phyloP scores from a whole-genome alignment of 2,888 invertebrate species.

The Spodoptera picta region DNA sequence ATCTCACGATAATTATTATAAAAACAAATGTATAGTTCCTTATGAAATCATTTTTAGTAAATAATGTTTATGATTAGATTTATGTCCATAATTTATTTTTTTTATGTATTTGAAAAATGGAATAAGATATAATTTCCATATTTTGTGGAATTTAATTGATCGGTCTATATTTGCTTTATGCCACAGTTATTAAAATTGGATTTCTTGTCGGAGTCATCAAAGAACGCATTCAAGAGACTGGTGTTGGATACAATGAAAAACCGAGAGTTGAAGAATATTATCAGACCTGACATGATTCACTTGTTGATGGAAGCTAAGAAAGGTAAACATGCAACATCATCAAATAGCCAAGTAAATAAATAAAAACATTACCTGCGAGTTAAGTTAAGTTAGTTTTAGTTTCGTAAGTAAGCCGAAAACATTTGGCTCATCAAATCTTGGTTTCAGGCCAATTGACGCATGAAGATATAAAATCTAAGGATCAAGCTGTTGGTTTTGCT shows the following conservation, averaged over 20 bases:
- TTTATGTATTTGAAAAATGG: too few species aligned
- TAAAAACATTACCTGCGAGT: too few species aligned
- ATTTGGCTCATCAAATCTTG: background rate
- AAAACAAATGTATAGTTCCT: too few species aligned
- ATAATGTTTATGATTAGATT: too few species aligned
- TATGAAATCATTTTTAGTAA: too few species aligned
- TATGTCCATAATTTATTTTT: too few species aligned
- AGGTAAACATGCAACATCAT: conserved; percentile 57
- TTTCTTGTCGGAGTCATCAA: conserved; percentile 56
- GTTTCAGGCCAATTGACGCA: conserved; percentile 64
- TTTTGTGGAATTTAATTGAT: background rate
- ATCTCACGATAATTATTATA: too few species aligned
- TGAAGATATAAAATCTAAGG: conserved; percentile 58
- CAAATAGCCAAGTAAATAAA: background rate
- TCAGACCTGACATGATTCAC: conserved; percentile 87
- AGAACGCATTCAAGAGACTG: conserved; percentile 70
- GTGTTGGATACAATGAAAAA: conserved; percentile 76
- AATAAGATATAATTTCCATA: too few species aligned
- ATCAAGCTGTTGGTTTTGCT: conserved; percentile 72
- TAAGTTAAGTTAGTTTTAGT: too few species aligned
- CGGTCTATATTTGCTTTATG: background rate
- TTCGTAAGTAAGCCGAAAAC: too few species aligned
- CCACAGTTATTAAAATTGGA: conserved; percentile 61
- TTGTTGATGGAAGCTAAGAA: conserved; percentile 87
- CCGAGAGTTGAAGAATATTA: conserved; percentile 71